Base-by-base conservation (phyloP, 2,797 vertebrate genomes). In the Epinephelus malabaricus region DNA sequence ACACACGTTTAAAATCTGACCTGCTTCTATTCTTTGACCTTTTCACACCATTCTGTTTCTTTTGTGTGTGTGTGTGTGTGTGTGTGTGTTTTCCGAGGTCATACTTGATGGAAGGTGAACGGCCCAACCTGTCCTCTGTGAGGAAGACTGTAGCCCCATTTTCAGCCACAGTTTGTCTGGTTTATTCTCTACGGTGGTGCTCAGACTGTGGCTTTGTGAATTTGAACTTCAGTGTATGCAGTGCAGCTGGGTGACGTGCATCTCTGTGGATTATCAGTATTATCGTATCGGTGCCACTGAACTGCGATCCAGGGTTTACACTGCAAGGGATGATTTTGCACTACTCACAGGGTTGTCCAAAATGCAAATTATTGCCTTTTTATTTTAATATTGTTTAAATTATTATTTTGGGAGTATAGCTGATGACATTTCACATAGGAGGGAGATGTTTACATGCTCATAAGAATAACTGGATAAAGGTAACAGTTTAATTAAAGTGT, bases 121-220 rank as follows among this genome's bases (percentile, higher is more conserved):
- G 30, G 23, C 34, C 53, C 43, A 0, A 56, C 55, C 71, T 93
- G 80, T 94, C 94, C 95, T 94, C 95, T 84, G 70, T 94, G 95
- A 95, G 94, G 95, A 94, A 88, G 80, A 66, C 69, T 80, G 68
- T 85, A 62, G 72, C 79, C 68, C 45, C 19, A 2, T 70, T 74
- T 64, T 62, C 27, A 47, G 78, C 71, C 76, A 68, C 67, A 43
- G 67, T 46, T 59, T 6, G 23, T 61, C 27, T 21, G 56, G 50
- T 86, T 73, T 3, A 71, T 64, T 50, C 60, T 63, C 69, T 43
- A n/a, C 9, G 43, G 62, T 60, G 85, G 73, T 82, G 86, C 84
- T 87, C 79, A 17, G 80, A 72, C 80, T 50, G 79, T 76, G 76
- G 78, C 86, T 77, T 76, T 64, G 77, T 83, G 55, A 80, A 81